These are phyloP conservation scores for Mystacides longicornis DNA, from an alignment of 2,888 invertebrate genomes.

Conservation along the genomic window DNA sequence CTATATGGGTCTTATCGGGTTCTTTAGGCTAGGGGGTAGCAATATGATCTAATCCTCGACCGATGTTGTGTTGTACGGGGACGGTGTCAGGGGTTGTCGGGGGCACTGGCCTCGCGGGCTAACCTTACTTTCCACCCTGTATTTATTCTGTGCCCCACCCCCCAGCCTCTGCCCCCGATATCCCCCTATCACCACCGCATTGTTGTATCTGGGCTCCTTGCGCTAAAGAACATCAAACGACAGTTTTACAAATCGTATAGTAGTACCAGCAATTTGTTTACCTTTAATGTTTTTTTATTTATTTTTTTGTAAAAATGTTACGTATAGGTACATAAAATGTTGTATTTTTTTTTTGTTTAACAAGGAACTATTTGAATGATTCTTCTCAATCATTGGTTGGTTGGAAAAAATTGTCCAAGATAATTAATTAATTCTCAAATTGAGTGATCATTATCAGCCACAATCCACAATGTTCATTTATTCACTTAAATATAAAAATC, in stretches of 20 bases:
- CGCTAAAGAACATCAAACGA: neutral
- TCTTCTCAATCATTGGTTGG: no score
- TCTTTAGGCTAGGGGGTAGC: no score
- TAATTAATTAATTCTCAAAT: no score
- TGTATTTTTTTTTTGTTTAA: no score
- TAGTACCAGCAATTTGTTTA: neutral
- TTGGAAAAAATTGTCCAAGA: no score
- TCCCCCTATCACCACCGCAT: neutral
- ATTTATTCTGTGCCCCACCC: neutral
- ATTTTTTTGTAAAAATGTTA: neutral
- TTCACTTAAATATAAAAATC: no score
- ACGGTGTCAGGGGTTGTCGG: neutral
- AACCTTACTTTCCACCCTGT: neutral
- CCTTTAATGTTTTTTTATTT: neutral
- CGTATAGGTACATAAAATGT: no score
- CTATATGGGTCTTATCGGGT: no score
- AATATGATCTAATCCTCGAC: neutral
- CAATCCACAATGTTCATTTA: no score
- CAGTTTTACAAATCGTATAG: neutral
- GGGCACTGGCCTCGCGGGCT: neutral
- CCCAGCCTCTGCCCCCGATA: neutral
- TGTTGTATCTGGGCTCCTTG: neutral
- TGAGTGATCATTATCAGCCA: no score
- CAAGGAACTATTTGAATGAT: no score
- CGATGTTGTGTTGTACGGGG: neutral